Evolutionary conservation across 92 coral and sea anemone genomes (phyloP), one percentile per base, ranked within the genome.

Genomic region (Metridium senile): DNA sequence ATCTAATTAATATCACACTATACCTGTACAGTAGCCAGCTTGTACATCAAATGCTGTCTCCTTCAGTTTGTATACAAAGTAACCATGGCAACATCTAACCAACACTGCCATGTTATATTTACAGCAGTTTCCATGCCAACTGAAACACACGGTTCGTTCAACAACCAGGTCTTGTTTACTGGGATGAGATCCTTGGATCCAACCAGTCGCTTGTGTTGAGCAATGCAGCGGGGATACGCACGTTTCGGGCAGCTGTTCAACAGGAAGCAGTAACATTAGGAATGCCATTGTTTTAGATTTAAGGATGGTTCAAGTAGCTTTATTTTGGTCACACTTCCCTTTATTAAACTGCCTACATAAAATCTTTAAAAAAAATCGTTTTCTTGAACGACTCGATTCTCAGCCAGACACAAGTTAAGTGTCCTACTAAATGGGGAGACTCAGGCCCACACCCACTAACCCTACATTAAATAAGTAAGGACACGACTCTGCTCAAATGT

Each of bases 71-170:
- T 80, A 80, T 29, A 80, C 73, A 33, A 57, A 71, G 54, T 58
- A 71, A 9, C 78, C 78, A 31, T 71, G 39, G 26, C 84, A 80
- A 43, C n/a, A 26, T 18, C 78, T 26, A 6, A 71, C 78, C 2
- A 57, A 49, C 1, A 72, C 58, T 32, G 34, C 25, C 16, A 56
- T 64, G 17, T 71, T 26, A 29, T 62, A n/a, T 1, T n/a, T 39
- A 52, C 84, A 80, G 84, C 84, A 80, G 58, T 71, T 52, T 13
- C 43, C 78, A 71, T 71, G 19, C 84, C 78, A 71, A 23, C 78
- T 80, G 43, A 80, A 80, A 21, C 78, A 80, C 26, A 80, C 78
- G 2, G 49, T 80, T 8, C 84, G 70, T 33, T 25, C 9, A 11
- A 71, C 84, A 43, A 71, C 64, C 31, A 53, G 47, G 2, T 80